A percentile compares a stretch with the other conserved stretches of the same genome.
These are phyloP conservation scores for Epizoanthus scotinus DNA, from an alignment of 92 coral and sea anemone species.

Conservation along the genomic window DNA sequence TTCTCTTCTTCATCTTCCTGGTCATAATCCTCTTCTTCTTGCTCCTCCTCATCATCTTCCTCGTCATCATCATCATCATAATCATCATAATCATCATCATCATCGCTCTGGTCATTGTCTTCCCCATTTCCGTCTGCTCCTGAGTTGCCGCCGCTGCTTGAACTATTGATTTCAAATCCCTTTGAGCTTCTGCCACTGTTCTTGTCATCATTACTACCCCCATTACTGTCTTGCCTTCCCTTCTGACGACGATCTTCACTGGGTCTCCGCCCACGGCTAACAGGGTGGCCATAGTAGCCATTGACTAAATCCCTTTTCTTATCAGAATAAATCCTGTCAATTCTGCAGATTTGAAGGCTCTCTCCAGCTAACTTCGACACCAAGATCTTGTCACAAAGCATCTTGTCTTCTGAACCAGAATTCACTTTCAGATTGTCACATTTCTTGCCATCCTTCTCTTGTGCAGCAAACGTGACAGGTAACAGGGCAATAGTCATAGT, in stretches of 20 bases:
- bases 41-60: slow-evolving; percentile 90
- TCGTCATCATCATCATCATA: slow-evolving; percentile 83
- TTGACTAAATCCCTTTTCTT: slow-evolving; percentile 1
- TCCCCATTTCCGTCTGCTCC: slow-evolving; percentile 99
- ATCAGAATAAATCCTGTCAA: too few species aligned
- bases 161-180: slow-evolving; percentile 79
- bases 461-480: too few species aligned
- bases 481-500: too few species aligned
- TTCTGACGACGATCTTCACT: slow-evolving; percentile 75
- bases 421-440: too few species aligned
- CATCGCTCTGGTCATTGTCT: slow-evolving; percentile 86
- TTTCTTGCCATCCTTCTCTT: too few species aligned
- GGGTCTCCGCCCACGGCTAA: slow-evolving; percentile 66
- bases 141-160: slow-evolving; percentile 95
- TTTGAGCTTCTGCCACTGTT: slow-evolving; percentile 65
- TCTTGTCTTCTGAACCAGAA: too few species aligned
- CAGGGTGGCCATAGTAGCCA: slow-evolving; percentile 12
- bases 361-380: too few species aligned
- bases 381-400: too few species aligned
- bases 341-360: too few species aligned
- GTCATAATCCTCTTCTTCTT: slow-evolving; percentile 79
- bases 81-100: slow-evolving; percentile 86
- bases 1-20: slow-evolving; percentile 84
- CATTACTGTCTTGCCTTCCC: slow-evolving; percentile 47
- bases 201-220: slow-evolving; percentile 37